Evolutionary conservation across 2,888 invertebrate genomes (phyloP).

Genomic region (Lampropteryx suffumata): DNA sequence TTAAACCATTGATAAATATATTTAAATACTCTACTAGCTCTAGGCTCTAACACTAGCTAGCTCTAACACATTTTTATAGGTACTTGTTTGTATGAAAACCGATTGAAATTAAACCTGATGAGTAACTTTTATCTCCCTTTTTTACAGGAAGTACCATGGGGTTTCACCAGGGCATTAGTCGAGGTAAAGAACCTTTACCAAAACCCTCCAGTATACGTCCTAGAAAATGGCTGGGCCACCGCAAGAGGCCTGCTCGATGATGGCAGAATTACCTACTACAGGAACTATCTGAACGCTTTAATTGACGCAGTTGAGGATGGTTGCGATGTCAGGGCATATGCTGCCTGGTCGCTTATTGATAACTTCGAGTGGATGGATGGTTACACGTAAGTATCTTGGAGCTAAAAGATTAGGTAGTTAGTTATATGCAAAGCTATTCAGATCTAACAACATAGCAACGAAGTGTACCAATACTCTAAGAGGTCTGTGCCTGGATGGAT

Average conservation of each 20-base stretch:
- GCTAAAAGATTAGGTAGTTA: no score
- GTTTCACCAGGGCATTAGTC: constrained; percentile 80
- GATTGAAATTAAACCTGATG: no score
- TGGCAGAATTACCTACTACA: constrained; percentile 65
- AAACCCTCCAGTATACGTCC: constrained; percentile 81
- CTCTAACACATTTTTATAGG: no score
- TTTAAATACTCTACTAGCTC: no score
- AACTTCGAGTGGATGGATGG: constrained; percentile 85
- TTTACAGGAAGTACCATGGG: constrained; percentile 82
- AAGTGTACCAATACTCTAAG: no score
- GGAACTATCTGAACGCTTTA: constrained; percentile 68
- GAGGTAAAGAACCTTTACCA: constrained; percentile 75
- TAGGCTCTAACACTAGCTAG: no score
- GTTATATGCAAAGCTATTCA: no score
- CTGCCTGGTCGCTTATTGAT: constrained; percentile 85
- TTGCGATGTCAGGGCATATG: constrained; percentile 78
- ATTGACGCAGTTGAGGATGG: constrained; percentile 73
- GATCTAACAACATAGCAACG: no score
- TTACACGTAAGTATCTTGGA: constrained; percentile 70
- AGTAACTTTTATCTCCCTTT: no score
- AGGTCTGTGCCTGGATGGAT: no score
- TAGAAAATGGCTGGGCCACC: constrained; percentile 84
- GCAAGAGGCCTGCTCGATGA: constrained; percentile 71
- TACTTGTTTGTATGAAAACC: no score
- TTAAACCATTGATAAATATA: no score